Base-by-base conservation (phyloP, 2,113 vertebrate genomes). In the Gallinago undulata region DNA sequence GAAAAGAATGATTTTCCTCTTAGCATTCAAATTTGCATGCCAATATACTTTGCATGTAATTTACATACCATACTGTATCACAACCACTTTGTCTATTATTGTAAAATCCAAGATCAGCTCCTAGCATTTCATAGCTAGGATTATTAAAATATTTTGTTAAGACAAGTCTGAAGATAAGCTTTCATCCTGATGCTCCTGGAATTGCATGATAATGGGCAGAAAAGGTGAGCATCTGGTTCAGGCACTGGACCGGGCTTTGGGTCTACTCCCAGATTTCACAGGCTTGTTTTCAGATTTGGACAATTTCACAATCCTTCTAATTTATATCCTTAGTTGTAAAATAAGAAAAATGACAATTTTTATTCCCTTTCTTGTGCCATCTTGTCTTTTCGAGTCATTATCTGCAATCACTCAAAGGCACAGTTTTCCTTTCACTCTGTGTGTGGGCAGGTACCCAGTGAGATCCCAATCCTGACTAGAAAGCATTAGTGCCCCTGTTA, bases 81-180 rank as follows among this genome's bases (percentile, higher is more conserved):
- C 64, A 96, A 67, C 60, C 60, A 84, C 66, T 95, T 95, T 86
- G 60, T 78, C 48, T 90, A 68, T 79, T 92, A 93, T 87, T 96
- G 92, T 95, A 93, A 90, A 92, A 94, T 60, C 90, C 85, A 81
- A 84, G 90, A 96, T 90, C 92, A 89, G 68, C 76, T 86, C 57
- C 80, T 30, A 93, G 92, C 64, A 87, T 93, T 93, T 96, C 83
- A 81, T 8, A 93, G 80, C 90, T 64, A 53, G 90, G 93, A 95
- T 95, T 95, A 96, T 94, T 94, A 93, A 91, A 97, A 94, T 67
- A 94, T 89, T 96, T 96, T 93, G 66, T 93, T 96, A 96, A 96
- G 91, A 91, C 81, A 90, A 93, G 59, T 93, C 74, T 94, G 91
- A 94, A 93, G 93, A 95, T 78, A 93, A 95, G 87, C 84, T 79